Conservation (phyloP, 2,888 invertebrate genomes). For the Nomada fucata region DNA sequence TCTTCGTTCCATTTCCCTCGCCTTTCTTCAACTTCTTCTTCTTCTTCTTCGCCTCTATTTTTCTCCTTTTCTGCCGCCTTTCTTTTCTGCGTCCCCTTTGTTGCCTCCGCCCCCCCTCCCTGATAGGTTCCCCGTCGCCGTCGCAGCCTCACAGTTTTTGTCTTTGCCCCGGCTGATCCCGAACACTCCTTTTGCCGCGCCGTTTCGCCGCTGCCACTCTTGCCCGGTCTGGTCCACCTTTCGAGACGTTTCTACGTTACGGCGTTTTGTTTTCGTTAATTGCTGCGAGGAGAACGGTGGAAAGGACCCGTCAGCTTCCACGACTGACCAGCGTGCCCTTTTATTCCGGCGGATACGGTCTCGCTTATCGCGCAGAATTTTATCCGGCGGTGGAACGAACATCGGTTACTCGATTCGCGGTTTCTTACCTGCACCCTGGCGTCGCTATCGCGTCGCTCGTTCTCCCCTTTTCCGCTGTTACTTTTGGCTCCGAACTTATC, state of each 20-base stretch:
- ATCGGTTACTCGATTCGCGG: slow-evolving; percentile 32
- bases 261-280: slow-evolving; percentile 28
- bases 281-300: neutral
- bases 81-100: slow-evolving; percentile 10
- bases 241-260: neutral
- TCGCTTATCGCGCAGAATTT: neutral
- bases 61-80: slow-evolving; percentile 27
- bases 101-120: slow-evolving; percentile 1
- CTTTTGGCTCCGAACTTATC: slow-evolving; percentile 21
- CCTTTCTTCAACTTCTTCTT: neutral
- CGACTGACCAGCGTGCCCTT: slow-evolving; percentile 4
- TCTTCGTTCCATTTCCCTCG: slow-evolving; percentile 13
- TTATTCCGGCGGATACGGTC: neutral
- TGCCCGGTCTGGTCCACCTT: too few relatives aligned
- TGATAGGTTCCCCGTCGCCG: slow-evolving; percentile 53
- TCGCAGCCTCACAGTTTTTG: slow-evolving; percentile 49
- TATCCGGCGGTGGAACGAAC: neutral
- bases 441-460: slow-evolving; percentile 19
- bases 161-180: slow-evolving; percentile 35
- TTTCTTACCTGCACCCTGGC: slow-evolving; percentile 35
- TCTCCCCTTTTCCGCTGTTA: slow-evolving; percentile 16
- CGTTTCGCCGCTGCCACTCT: slow-evolving; percentile 14
- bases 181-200: slow-evolving; percentile 13
- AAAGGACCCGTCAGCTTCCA: neutral
- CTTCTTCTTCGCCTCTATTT: neutral